Percentiles rank a stretch among this genome's conserved stretches.
phyloP scores from a whole-genome alignment of 2,113 vertebrate species.

The Sebastes schlegelii region DNA sequence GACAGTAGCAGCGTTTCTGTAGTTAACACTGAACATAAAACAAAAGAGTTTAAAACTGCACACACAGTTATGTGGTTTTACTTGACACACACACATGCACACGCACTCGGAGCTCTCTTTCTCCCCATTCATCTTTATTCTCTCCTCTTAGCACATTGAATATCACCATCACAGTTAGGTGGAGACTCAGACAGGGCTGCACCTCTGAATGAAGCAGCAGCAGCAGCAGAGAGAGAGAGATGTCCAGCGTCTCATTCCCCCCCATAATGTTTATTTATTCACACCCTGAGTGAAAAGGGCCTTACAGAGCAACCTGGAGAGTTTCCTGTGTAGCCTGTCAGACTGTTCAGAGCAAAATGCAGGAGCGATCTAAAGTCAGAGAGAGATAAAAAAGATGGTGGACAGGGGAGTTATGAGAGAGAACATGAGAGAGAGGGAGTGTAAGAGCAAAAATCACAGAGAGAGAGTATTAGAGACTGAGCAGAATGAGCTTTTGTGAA shows the following conservation, averaged over 20 bases:
- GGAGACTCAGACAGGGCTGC: constrained; percentile 11
- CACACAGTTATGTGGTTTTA: neutral
- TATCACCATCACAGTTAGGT: constrained; percentile 56
- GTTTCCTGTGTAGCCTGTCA: constrained; percentile 39
- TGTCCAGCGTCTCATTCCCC: constrained; percentile 32
- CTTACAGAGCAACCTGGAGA: constrained; percentile 47
- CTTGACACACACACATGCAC: constrained; percentile 6
- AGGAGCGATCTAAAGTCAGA: constrained; percentile 29
- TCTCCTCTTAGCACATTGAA: constrained; percentile 22
- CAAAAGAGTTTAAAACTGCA: neutral
- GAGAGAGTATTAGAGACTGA: neutral
- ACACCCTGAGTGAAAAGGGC: constrained; percentile 42
- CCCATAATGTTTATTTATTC: constrained; percentile 48
- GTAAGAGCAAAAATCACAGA: constrained; percentile 1
- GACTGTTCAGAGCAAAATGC: constrained; percentile 43
- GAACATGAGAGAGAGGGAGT: constrained; percentile 17
- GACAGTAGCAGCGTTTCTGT: neutral
- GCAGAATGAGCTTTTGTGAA: neutral
- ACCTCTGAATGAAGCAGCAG: constrained; percentile 38
- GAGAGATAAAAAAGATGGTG: constrained; percentile 7
- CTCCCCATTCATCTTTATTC: constrained; percentile 39
- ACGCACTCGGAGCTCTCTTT: neutral
- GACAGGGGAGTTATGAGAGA: constrained; percentile 19
- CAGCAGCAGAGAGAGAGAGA: constrained; percentile 28
- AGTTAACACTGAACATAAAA: neutral